Percentiles rank a stretch among this genome's conserved stretches.
phyloP scores from a whole-genome alignment of 2,113 vertebrate genomes.

The Sander lucioperca region DNA sequence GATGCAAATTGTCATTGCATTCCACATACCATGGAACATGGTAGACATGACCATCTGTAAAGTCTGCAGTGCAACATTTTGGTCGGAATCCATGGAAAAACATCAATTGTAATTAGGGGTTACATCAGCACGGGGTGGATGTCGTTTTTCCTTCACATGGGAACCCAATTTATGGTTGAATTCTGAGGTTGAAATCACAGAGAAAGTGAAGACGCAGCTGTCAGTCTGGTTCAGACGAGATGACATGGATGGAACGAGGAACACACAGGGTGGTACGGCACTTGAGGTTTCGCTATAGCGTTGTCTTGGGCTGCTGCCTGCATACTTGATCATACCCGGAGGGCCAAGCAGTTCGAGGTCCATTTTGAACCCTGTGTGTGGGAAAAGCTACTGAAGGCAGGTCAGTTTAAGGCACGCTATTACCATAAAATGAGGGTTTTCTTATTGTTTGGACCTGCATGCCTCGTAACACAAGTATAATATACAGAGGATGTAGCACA shows the following conservation, averaged over 20 bases:
- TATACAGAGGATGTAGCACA: conserved; percentile 58
- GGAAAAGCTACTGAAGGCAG: conserved; percentile 16
- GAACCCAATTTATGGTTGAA: conserved; percentile 64
- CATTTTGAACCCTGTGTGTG: conserved; percentile 57
- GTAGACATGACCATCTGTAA: conserved; percentile 45
- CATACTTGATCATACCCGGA: conserved; percentile 27
- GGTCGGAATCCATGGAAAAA: conserved; percentile 68
- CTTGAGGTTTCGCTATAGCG: conserved; percentile 55
- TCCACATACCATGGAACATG: no score
- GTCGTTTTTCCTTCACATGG: conserved; percentile 60
- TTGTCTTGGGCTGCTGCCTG: conserved; percentile 38
- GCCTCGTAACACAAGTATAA: conserved; percentile 55
- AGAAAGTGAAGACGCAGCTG: conserved; percentile 63
- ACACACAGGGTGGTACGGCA: conserved; percentile 61
- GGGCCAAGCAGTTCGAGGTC: conserved; percentile 34
- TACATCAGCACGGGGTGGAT: conserved; percentile 58
- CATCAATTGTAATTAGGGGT: conserved; percentile 73
- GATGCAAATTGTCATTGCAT: conserved; percentile 14
- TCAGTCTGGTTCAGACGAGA: conserved; percentile 52
- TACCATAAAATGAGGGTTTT: conserved; percentile 17
- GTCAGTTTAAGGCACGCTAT: conserved; percentile 34
- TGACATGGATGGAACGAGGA: conserved; percentile 45
- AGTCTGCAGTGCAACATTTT: conserved; percentile 53
- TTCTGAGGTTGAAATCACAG: conserved; percentile 68
- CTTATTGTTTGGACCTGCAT: conserved; percentile 38